Base-by-base conservation (phyloP, 2,888 invertebrate genomes). In the Brachypalpus laphriformis region DNA sequence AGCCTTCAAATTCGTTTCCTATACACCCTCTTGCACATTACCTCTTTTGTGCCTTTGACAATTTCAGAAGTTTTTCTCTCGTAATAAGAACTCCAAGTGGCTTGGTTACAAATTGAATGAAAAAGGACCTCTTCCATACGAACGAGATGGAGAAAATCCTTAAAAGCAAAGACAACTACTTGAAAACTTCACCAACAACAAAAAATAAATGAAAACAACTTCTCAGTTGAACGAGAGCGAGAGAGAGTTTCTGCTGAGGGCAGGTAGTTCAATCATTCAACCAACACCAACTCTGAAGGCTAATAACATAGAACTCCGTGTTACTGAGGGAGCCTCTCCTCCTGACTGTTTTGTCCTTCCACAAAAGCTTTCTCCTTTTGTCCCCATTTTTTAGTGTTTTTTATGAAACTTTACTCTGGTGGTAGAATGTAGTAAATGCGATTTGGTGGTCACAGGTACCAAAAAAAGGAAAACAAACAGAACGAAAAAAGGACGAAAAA, bases 151-250 rank as follows among this genome's bases (percentile, higher is more conserved):
- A 57, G 59, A 40, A 74, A 66, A 57, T 75, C 75, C 81, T 63
- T 70, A 75, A 82, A 81, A 82, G 70, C 81, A 75, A 75, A 75
- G 75, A 25, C 81, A 82, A 82, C 75, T 75, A 75, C 81, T 82
- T 82, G 75, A 65, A 37, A 75, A 82, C 61, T 81, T 81, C 31
- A 47, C 57, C 49, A 65, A 57, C 47, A 63, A 28, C 28, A 28
- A 28, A 28, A 28, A 28, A 28, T 28, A 70, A 47, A 14, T 3
- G 37, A 42, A 28, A 42, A 7, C 9, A 59, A 47, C 18, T 49
- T 20, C 14, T 40, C 20, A n/a, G n/a, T n/a, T n/a, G n/a, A n/a
- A n/a, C n/a, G 16, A 16, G 8, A 14, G 16, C 5, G 18, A 0
- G 42, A 42, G 42, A 42, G 16, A 42, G 18, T 5, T 16, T 54